Evolutionary conservation across 2,113 vertebrate genomes (phyloP).

Genomic region (Etia nguti): DNA sequence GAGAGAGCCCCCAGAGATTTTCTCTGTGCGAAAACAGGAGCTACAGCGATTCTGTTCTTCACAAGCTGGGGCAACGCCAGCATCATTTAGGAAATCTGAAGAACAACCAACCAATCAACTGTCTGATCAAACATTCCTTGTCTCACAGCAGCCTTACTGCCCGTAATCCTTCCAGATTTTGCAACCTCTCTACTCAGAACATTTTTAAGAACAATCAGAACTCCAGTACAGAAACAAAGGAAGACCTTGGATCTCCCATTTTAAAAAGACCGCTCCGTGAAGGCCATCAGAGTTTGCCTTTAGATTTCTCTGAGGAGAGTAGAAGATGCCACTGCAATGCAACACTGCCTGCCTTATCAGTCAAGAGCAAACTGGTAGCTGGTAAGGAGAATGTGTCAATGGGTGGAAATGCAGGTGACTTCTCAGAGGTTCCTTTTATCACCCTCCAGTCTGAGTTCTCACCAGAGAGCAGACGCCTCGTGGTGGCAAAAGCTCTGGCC

Average conservation of each 20-base stretch:
- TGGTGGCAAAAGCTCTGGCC: slow-evolving; percentile 86
- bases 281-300: slow-evolving; percentile 75
- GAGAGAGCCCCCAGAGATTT: slow-evolving; percentile 63
- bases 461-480: slow-evolving; percentile 75
- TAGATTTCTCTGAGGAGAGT: slow-evolving; percentile 61
- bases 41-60: slow-evolving; percentile 86
- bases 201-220: slow-evolving; percentile 57
- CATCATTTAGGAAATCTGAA: slow-evolving; percentile 51
- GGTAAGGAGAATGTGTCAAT: neutral
- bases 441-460: slow-evolving; percentile 74
- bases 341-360: neutral
- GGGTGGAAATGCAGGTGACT: neutral
- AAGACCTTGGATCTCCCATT: slow-evolving; percentile 29
- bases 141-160: slow-evolving; percentile 64
- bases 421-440: slow-evolving; percentile 54
- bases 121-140: slow-evolving; percentile 44
- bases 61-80: slow-evolving; percentile 61
- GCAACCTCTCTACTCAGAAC: neutral
- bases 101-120: slow-evolving; percentile 54
- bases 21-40: slow-evolving; percentile 68
- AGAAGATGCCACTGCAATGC: neutral
- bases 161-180: neutral
- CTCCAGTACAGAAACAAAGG: slow-evolving; percentile 41
- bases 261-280: slow-evolving; percentile 60
- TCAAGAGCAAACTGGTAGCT: neutral